These are phyloP conservation scores for Callionymus lyra DNA, from an alignment of 2,113 vertebrate genomes.

Conservation along the genomic window DNA sequence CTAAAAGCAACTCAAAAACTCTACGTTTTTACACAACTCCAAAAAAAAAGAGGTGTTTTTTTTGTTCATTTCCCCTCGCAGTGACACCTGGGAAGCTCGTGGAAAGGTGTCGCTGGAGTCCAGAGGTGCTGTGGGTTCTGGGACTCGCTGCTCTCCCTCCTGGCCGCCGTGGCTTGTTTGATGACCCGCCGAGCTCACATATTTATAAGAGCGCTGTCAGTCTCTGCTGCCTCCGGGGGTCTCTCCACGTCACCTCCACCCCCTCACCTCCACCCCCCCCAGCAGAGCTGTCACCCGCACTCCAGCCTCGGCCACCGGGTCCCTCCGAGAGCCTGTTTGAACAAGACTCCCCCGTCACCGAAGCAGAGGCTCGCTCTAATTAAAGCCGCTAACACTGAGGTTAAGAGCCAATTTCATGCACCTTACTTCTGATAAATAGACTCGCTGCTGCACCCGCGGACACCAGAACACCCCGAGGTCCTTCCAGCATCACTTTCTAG, in stretches of 20 bases:
- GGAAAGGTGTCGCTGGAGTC: no score
- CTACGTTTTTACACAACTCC: no score
- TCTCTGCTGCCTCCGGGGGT: background rate
- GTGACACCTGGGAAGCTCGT: no score
- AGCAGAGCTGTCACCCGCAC: conserved; percentile 37
- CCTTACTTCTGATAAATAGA: conserved; percentile 69
- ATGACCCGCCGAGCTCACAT: no score
- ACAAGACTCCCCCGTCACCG: conserved; percentile 33
- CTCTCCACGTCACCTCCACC: background rate
- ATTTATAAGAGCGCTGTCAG: conserved; percentile 15
- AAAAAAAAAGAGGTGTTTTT: no score
- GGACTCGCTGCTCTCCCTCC: no score
- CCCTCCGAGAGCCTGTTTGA: conserved; percentile 56
- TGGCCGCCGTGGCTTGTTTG: no score
- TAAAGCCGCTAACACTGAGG: conserved; percentile 70
- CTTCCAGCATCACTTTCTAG: no score
- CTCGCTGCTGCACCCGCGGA: background rate
- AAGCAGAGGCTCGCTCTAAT: conserved; percentile 67
- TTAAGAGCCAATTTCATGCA: conserved; percentile 75
- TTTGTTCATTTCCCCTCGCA: no score
- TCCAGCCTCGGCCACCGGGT: conserved; percentile 58
- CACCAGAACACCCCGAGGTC: no score
- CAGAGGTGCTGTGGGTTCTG: no score
- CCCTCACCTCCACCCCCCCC: background rate
- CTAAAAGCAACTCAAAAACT: no score